phyloP scores from a whole-genome alignment of 2,113 vertebrate genomes.

The Siniperca chuatsi region DNA sequence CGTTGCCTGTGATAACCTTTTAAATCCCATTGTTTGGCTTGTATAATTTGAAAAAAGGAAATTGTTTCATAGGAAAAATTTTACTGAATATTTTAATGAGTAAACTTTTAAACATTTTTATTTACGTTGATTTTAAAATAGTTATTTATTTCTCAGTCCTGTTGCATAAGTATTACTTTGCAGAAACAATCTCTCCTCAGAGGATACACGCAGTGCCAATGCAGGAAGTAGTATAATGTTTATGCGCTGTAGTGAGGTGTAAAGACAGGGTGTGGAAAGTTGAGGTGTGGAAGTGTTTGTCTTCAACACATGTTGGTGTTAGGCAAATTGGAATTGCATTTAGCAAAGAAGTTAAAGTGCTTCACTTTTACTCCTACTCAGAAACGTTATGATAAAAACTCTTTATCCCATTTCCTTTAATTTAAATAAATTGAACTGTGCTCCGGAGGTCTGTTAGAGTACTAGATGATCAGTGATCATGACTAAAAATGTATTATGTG shows the following conservation, averaged over 20 bases:
- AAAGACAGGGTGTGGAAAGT: neutral
- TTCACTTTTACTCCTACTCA: neutral
- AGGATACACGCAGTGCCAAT: neutral
- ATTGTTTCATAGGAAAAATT: neutral
- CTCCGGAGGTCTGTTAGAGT: neutral
- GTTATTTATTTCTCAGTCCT: neutral
- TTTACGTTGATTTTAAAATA: neutral
- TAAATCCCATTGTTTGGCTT: neutral
- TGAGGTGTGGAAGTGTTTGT: neutral
- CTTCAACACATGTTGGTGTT: neutral
- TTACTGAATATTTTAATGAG: neutral
- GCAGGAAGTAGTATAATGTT: neutral
- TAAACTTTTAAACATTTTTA: neutral
- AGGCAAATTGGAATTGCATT: too few species aligned
- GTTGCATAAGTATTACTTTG: neutral
- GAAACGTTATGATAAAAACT: neutral
- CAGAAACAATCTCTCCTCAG: neutral
- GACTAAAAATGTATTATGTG: neutral
- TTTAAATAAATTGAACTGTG: neutral
- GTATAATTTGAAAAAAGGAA: neutral
- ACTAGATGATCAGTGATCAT: neutral
- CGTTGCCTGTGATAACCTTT: neutral
- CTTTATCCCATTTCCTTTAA: neutral
- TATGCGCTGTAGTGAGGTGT: neutral
- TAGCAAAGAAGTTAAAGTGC: too few species aligned